Percentiles rank a stretch among this genome's conserved stretches.
These are phyloP conservation scores for Leptinotarsa peninsularis DNA, from an alignment of 2,888 invertebrate genomes.

Conservation along the genomic window DNA sequence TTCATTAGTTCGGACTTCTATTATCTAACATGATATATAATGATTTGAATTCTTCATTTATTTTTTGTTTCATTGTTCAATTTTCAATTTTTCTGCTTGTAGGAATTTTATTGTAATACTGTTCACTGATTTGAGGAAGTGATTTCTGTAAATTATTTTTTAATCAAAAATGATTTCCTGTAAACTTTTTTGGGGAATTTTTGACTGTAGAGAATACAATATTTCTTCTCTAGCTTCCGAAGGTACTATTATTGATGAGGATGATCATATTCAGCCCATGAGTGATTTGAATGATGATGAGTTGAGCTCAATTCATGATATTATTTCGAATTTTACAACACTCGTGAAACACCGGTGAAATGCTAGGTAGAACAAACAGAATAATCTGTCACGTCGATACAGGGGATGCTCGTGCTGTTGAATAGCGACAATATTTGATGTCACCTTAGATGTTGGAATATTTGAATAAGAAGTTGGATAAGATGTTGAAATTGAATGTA, in stretches of 20 bases:
- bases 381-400: conserved; percentile 29
- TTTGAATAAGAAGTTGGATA: not conserved
- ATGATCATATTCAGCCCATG: not conserved
- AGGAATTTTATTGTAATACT: not conserved
- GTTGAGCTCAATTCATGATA: not conserved
- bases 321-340: not conserved
- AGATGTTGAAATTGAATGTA: conserved; percentile 24
- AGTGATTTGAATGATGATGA: not conserved
- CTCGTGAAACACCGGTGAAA: not conserved
- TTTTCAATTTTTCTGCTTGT: not conserved
- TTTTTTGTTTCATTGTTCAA: too few species aligned
- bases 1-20: too few species aligned
- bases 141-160: not conserved
- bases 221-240: not conserved
- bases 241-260: not conserved
- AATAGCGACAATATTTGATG: conserved; percentile 24
- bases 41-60: too few species aligned
- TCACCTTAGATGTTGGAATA: conserved; percentile 33
- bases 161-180: not conserved
- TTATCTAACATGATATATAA: too few species aligned
- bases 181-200: conserved; percentile 24
- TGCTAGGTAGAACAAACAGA: conserved; percentile 24
- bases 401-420: conserved; percentile 18
- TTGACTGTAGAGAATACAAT: not conserved
- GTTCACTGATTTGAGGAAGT: not conserved